Evolutionary conservation across 2,888 invertebrate species (phyloP).

Genomic region (Cyaniris semiargus): DNA sequence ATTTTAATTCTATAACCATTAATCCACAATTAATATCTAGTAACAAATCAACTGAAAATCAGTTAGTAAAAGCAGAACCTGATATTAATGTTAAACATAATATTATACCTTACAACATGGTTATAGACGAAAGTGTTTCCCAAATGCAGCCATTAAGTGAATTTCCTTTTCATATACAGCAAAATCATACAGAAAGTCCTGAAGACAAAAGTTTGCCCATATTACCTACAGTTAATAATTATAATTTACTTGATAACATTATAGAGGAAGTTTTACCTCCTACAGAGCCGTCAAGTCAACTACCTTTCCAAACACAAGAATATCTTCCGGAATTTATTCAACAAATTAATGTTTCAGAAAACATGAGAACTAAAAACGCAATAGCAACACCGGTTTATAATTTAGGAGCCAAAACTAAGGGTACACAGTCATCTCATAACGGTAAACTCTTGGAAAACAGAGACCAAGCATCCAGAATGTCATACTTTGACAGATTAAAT

Average conservation of each 20-base stretch:
- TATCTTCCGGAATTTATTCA: not conserved
- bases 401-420: not conserved
- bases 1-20: not conserved
- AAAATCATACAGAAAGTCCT: not conserved
- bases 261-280: not conserved
- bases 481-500: not conserved
- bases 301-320: not conserved
- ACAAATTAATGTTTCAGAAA: not conserved
- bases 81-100: not conserved
- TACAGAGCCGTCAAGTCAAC: not conserved
- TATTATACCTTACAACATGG: not conserved
- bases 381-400: not conserved
- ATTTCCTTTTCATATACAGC: not conserved
- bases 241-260: not conserved
- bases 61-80: not conserved
- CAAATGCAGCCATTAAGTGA: not conserved
- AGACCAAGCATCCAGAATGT: not conserved
- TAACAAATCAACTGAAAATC: not conserved
- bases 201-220: not conserved
- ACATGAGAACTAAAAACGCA: conserved; percentile 15
- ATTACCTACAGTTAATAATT: not conserved
- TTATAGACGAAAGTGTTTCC: not conserved
- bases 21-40: conserved; percentile 10
- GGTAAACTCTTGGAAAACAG: not conserved
- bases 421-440: not conserved